Evolutionary conservation across 2,797 vertebrate species (phyloP).

Genomic region (Sphaeramia orbicularis): DNA sequence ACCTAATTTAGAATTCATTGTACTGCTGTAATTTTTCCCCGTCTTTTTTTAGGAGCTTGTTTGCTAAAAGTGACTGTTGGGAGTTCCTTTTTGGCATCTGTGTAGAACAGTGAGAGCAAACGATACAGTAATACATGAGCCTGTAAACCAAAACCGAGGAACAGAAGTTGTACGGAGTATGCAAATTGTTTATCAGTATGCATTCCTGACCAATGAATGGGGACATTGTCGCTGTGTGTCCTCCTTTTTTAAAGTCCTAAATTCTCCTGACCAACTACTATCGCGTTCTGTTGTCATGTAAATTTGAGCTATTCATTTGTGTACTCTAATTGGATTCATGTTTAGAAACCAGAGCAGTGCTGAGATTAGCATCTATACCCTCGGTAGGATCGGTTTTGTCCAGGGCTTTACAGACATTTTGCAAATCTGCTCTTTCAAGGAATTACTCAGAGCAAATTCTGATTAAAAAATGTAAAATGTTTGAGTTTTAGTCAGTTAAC

Average conservation of each 20-base stretch:
- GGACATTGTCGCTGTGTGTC: conserved; percentile 48
- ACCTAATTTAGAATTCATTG: too few relatives aligned
- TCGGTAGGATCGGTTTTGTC: background rate
- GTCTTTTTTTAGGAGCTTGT: background rate
- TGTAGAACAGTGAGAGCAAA: background rate
- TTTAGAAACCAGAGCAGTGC: conserved; percentile 21
- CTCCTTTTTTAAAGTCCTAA: conserved; percentile 33
- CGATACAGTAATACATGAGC: background rate
- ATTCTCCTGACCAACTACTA: conserved; percentile 23
- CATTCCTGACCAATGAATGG: conserved; percentile 27
- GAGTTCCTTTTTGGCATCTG: background rate
- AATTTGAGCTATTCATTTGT: conserved; percentile 46
- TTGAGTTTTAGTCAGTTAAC: background rate
- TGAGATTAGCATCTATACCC: background rate
- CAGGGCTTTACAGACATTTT: background rate
- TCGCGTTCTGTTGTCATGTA: conserved; percentile 54
- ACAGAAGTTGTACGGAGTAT: too few relatives aligned
- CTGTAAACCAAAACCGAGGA: background rate
- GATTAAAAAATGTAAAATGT: background rate
- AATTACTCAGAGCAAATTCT: background rate
- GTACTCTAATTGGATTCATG: conserved; percentile 50
- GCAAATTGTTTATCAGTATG: too few relatives aligned
- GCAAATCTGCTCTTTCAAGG: background rate
- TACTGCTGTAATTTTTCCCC: too few relatives aligned
- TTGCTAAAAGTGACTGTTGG: background rate